A percentile compares a stretch with the other conserved stretches of the same genome.
Evolutionary conservation across 2,888 invertebrate genomes (phyloP).

Genomic region (Arge pagana): DNA sequence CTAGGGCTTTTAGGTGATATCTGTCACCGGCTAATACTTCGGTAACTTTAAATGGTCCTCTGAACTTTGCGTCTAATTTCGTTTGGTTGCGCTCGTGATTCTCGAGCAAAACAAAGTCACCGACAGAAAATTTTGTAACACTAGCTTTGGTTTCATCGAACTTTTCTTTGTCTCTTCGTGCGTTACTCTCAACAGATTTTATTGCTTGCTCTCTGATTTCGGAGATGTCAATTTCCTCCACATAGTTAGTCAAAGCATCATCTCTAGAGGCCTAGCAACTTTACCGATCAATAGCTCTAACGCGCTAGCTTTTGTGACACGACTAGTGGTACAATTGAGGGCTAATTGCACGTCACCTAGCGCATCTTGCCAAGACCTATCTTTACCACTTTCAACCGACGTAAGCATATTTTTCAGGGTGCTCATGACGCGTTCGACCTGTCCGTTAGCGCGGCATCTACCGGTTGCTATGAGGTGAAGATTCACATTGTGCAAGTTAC

Average conservation of each 20-base stretch:
- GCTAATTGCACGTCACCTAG: constrained; percentile 38
- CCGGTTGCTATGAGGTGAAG: constrained; percentile 39
- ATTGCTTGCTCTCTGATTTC: constrained; percentile 21
- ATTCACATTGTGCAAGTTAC: constrained; percentile 23
- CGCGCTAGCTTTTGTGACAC: constrained; percentile 36
- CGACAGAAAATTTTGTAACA: background rate
- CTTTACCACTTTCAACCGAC: background rate
- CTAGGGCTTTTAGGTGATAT: background rate
- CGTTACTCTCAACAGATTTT: constrained; percentile 13
- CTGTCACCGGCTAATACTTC: background rate
- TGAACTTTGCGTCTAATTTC: background rate
- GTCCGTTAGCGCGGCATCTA: constrained; percentile 37
- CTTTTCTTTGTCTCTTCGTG: constrained; percentile 3
- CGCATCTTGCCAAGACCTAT: constrained; percentile 38
- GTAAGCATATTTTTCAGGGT: constrained; percentile 11
- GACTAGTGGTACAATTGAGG: constrained; percentile 36
- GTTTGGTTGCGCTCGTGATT: background rate
- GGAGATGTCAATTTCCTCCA: constrained; percentile 19
- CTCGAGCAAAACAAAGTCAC: constrained; percentile 11
- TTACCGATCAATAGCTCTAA: constrained; percentile 39
- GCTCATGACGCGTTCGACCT: constrained; percentile 39
- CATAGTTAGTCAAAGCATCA: constrained; percentile 16
- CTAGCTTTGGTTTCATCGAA: constrained; percentile 7
- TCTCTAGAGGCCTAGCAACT: constrained; percentile 29
- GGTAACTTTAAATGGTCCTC: background rate